Percentiles rank a stretch among this genome's conserved stretches.
These are phyloP conservation scores for Pogonognathellus flavescens DNA, from an alignment of 1,140 invertebrate genomes.

Conservation along the genomic window DNA sequence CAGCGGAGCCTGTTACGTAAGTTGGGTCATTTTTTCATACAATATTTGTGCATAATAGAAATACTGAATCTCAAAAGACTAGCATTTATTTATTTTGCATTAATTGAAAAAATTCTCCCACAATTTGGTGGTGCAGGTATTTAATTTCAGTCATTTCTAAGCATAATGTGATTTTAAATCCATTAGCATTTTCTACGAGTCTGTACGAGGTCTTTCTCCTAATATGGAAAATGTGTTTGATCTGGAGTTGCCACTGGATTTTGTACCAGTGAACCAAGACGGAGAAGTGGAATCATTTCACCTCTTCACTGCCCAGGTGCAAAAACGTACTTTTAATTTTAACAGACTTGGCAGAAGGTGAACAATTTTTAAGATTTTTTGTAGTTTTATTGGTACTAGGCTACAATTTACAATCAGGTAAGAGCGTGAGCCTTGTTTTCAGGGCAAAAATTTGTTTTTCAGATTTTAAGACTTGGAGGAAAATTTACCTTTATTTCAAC, in stretches of 20 bases:
- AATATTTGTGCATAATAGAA: too few relatives aligned
- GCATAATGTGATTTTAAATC: slow-evolving; percentile 54
- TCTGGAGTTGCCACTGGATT: slow-evolving; percentile 90
- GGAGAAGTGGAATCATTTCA: slow-evolving; percentile 94
- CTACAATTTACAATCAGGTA: too few relatives aligned
- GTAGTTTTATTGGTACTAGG: too few relatives aligned
- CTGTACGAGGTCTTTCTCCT: slow-evolving; percentile 90
- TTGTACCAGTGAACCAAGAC: slow-evolving; percentile 90
- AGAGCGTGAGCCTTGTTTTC: background rate
- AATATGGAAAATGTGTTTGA: slow-evolving; percentile 96
- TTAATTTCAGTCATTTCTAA: too few relatives aligned
- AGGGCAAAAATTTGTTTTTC: background rate
- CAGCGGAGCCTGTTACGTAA: slow-evolving; percentile 85
- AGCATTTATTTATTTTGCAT: too few relatives aligned
- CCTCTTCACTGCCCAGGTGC: slow-evolving; percentile 81
- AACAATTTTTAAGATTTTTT: too few relatives aligned
- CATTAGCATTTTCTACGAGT: slow-evolving; percentile 89
- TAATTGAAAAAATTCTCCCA: too few relatives aligned
- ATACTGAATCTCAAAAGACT: too few relatives aligned
- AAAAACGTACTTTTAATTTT: background rate
- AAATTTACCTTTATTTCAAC: background rate
- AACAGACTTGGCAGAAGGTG: too few relatives aligned
- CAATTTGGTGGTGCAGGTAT: too few relatives aligned
- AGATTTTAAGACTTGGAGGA: background rate
- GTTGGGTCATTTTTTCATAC: slow-evolving; percentile 66